A percentile compares a stretch with the other conserved stretches of the same genome.
Evolutionary conservation across 2,888 invertebrate genomes (phyloP).

Genomic region (Cactoblastis cactorum): DNA sequence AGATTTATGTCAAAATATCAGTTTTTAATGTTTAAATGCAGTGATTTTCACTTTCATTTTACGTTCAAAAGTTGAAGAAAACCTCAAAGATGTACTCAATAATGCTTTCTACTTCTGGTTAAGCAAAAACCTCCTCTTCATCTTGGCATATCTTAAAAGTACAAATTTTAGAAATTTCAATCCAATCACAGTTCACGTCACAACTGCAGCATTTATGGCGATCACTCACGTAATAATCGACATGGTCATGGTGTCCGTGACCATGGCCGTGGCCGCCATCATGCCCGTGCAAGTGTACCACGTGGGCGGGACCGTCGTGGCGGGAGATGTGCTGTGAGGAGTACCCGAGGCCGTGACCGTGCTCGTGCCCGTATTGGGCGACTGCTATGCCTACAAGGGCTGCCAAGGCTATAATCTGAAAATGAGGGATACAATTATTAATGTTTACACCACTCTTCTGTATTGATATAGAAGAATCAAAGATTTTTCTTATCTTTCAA

Average conservation of each 20-base stretch:
- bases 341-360: constrained; percentile 24
- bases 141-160: no score
- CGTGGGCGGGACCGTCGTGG: constrained; percentile 27
- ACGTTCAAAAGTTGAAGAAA: no score
- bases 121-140: no score
- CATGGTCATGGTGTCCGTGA: constrained; percentile 18
- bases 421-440: not conserved
- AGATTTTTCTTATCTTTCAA: no score
- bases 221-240: constrained; percentile 24
- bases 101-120: no score
- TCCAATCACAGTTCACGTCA: not conserved
- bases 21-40: no score
- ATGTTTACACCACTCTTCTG: no score
- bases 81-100: no score
- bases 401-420: constrained; percentile 24
- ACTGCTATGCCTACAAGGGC: constrained; percentile 18
- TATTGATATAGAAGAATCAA: no score
- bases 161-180: not conserved
- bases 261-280: constrained; percentile 21
- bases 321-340: constrained; percentile 33
- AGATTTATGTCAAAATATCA: no score
- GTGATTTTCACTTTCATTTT: no score
- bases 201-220: not conserved
- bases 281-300: constrained; percentile 20
- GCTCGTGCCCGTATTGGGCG: constrained; percentile 11